phyloP scores from a whole-genome alignment of 2,888 invertebrate genomes.

The Augiades crinisus region DNA sequence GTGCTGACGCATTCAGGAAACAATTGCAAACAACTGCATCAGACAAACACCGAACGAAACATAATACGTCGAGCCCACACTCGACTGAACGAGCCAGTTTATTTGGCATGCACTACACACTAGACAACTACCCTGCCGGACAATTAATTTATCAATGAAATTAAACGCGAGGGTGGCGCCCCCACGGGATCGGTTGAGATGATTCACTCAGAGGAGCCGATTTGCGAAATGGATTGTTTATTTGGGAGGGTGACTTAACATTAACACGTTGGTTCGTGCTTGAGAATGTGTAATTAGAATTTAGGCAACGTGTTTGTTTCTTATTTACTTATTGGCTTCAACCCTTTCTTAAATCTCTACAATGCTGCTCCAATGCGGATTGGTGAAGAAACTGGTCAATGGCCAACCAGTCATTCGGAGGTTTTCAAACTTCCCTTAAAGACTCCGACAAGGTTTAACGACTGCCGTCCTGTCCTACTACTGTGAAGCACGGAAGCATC shows the following conservation, averaged over 20 bases:
- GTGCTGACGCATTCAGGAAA: too few relatives aligned
- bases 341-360: too few relatives aligned
- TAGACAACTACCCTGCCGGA: constrained; percentile 47
- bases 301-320: too few relatives aligned
- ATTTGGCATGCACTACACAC: constrained; percentile 47
- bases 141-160: constrained; percentile 74
- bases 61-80: not conserved
- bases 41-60: constrained; percentile 8
- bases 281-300: too few relatives aligned
- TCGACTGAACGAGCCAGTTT: constrained; percentile 39
- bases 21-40: constrained; percentile 11
- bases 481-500: too few relatives aligned
- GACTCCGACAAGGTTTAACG: too few relatives aligned
- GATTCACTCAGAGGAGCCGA: constrained; percentile 18
- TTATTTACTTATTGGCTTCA: too few relatives aligned
- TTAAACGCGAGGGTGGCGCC: constrained; percentile 45
- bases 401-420: too few relatives aligned
- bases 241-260: constrained; percentile 25
- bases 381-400: too few relatives aligned
- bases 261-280: not conserved
- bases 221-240: constrained; percentile 61
- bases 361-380: too few relatives aligned
- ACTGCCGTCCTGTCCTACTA: too few relatives aligned
- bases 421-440: too few relatives aligned
- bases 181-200: constrained; percentile 16